Evolutionary conservation across 2,113 vertebrate genomes (phyloP).

Genomic region (Oxyura jamaicensis): DNA sequence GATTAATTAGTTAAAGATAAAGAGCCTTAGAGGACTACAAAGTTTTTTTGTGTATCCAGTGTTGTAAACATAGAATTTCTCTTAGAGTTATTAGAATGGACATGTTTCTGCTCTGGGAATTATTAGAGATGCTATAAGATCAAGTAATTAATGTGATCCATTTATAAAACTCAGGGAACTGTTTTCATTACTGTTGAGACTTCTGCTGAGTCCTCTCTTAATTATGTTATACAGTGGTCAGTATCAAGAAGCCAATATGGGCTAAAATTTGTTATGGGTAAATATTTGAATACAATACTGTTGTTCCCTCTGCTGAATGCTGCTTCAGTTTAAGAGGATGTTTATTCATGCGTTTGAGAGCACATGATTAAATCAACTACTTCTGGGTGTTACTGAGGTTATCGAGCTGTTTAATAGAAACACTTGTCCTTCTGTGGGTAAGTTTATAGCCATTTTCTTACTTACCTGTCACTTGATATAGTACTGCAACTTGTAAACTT

Average conservation of each 20-base stretch:
- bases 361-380: not conserved
- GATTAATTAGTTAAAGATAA: conserved; percentile 23
- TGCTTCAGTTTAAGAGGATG: not conserved
- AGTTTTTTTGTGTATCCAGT: not conserved
- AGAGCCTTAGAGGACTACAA: not conserved
- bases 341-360: not conserved
- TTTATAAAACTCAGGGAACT: not conserved
- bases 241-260: not conserved
- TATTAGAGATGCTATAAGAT: not conserved
- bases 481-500: not conserved
- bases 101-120: not conserved
- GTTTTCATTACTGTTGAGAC: not conserved
- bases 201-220: not conserved
- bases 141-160: conserved; percentile 6
- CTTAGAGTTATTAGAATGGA: not conserved
- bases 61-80: not conserved
- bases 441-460: not conserved
- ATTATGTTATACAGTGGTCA: not conserved
- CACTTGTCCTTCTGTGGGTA: not conserved
- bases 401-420: not conserved
- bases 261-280: not conserved
- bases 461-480: not conserved
- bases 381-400: not conserved
- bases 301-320: not conserved
- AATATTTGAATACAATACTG: not conserved